Evolutionary conservation across 2,888 invertebrate genomes (phyloP), one percentile per base, ranked within the genome.

Genomic region (Dasysyrphus tricinctus): DNA sequence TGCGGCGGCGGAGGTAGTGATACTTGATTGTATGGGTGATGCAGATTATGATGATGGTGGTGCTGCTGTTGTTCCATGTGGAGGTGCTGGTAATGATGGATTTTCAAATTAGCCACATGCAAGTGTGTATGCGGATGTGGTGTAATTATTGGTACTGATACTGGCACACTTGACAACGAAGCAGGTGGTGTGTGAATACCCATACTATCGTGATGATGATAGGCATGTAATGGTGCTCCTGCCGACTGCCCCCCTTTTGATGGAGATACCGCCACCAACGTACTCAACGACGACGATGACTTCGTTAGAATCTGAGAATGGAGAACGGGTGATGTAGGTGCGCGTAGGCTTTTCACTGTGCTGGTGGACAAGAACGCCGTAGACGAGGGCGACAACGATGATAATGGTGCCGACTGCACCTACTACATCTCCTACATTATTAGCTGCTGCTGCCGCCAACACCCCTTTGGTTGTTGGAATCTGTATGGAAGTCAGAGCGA

Each of bases 111-210:
- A 75, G 82, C 70, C 34, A 79, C 70, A 44, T 78, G 85, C 70
- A 78, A 80, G 75, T 80, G 87, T 77, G 65, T 86, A 77, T 87
- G 86, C 83, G 83, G 87, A 87, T 89, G 89, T 88, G 89, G 89
- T 88, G 89, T 89, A 89, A 88, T 88, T 80, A 90, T 89, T 88
- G 90, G 90, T 88, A 91, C 89, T 81, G 90, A 89, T 88, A 89
- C 89, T 89, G 90, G 90, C 89, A 89, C 90, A 90, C 83, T 88
- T 77, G 89, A 88, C 89, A 88, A 82, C 81, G 89, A 88, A 88
- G 89, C 73, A 80, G 88, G 86, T 87, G 89, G 88, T 86, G 84
- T 87, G 82, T 80, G 88, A 83, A 82, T 84, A 88, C 78, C 81
- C 80, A 75, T 83, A 77, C 73, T 82, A 24, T 82, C 76, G 44